phyloP scores from a whole-genome alignment of 1,140 invertebrate genomes.

The Formica selysi region DNA sequence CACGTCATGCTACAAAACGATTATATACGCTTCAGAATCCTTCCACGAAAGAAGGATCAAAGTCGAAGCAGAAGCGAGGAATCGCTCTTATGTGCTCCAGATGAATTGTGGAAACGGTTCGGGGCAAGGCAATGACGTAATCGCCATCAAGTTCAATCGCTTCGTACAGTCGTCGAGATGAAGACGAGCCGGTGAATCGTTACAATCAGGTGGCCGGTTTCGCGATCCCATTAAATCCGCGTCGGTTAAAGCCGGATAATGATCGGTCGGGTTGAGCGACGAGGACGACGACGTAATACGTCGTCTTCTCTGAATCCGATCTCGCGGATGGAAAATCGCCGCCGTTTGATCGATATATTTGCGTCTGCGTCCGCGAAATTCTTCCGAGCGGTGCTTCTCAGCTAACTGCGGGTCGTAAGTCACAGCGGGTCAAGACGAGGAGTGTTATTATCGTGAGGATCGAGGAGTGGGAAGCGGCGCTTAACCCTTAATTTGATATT shows the following conservation, averaged over 20 bases:
- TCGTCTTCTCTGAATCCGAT: conserved; percentile 16
- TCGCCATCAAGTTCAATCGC: conserved; percentile 71
- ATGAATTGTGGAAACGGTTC: conserved; percentile 60
- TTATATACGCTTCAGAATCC: too few relatives aligned
- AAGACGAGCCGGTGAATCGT: conserved; percentile 68
- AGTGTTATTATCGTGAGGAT: conserved; percentile 51
- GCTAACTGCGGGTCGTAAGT: conserved; percentile 22
- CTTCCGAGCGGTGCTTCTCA: background rate
- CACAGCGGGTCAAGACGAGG: conserved; percentile 50
- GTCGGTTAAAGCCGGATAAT: conserved; percentile 60
- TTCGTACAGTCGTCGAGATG: conserved; percentile 55
- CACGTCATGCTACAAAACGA: background rate
- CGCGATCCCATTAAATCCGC: conserved; percentile 74
- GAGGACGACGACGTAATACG: conserved; percentile 42
- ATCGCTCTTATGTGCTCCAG: conserved; percentile 51
- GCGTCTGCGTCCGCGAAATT: conserved; percentile 29
- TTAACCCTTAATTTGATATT: conserved; percentile 57
- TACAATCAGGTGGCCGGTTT: conserved; percentile 52
- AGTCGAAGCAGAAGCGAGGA: conserved; percentile 24
- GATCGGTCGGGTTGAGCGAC: conserved; percentile 30
- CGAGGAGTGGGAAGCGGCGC: conserved; percentile 8
- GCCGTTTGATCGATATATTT: conserved; percentile 67
- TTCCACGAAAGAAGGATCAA: conserved; percentile 21
- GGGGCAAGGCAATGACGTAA: conserved; percentile 75
- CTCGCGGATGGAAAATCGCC: conserved; percentile 9